Percentiles rank a stretch among this genome's conserved stretches.
phyloP scores from a whole-genome alignment of 2,888 invertebrate species.

The Caenorhabditis sp. region DNA sequence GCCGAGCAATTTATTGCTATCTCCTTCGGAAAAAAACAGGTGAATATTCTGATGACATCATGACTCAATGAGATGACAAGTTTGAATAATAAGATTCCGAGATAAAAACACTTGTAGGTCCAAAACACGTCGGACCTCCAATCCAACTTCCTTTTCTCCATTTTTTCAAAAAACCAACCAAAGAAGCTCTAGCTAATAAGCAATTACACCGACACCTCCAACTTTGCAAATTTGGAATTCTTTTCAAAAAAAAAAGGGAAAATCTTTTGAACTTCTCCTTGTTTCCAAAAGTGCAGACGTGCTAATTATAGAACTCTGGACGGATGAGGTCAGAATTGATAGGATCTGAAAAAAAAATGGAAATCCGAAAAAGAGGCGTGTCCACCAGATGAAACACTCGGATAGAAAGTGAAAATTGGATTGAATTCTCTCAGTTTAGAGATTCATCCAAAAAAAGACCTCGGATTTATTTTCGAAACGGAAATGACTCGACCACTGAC shows the following conservation, averaged over 20 bases:
- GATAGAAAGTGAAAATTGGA: conserved; percentile 2
- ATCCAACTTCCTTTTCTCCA: conserved; percentile 5
- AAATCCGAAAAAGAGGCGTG: conserved; percentile 7
- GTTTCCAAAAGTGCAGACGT: conserved; percentile 8
- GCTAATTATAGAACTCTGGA: conserved; percentile 19
- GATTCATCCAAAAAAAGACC: conserved; percentile 7
- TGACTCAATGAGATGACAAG: not conserved
- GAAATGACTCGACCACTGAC: conserved; percentile 50
- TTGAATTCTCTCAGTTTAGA: not conserved
- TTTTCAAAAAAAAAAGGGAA: not conserved
- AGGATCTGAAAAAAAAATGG: not conserved
- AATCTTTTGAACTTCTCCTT: not conserved
- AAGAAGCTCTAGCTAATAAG: conserved; percentile 28
- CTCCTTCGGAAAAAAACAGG: conserved; percentile 17
- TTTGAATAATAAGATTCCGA: not conserved
- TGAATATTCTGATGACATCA: conserved; percentile 4
- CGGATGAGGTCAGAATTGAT: conserved; percentile 22
- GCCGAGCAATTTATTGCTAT: not conserved
- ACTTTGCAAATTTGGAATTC: conserved; percentile 4
- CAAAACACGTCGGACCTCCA: conserved; percentile 2
- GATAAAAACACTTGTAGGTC: conserved; percentile 15
- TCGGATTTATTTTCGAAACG: conserved; percentile 34
- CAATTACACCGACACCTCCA: conserved; percentile 27
- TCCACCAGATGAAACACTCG: conserved; percentile 9
- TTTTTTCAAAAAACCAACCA: not conserved